phyloP scores from a whole-genome alignment of 2,888 invertebrate species.

The Spodoptera exigua region DNA sequence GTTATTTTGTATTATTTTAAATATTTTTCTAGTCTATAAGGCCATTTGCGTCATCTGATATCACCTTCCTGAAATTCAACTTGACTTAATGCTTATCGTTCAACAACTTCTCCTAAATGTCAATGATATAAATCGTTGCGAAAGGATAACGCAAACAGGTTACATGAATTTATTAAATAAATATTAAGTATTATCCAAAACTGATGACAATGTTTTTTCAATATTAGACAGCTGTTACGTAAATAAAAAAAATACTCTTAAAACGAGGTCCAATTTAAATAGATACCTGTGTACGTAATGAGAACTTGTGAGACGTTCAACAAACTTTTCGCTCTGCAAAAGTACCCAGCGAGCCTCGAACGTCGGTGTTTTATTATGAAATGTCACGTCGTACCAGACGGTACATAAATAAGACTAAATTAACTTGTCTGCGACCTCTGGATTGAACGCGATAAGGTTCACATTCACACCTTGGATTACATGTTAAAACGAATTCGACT shows the following conservation, averaged over 20 bases:
- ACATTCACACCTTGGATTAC: slow-evolving; percentile 74
- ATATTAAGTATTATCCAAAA: slow-evolving; percentile 1
- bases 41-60: not conserved
- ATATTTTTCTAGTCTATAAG: not conserved
- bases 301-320: slow-evolving; percentile 76
- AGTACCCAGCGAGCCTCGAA: slow-evolving; percentile 71
- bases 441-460: slow-evolving; percentile 73
- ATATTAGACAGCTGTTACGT: slow-evolving; percentile 32
- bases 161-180: slow-evolving; percentile 6
- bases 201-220: not conserved
- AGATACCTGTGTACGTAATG: slow-evolving; percentile 57
- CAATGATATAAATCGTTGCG: slow-evolving; percentile 2
- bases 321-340: slow-evolving; percentile 74
- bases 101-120: not conserved
- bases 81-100: no score
- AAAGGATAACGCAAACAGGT: not conserved
- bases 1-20: no score
- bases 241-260: slow-evolving; percentile 34
- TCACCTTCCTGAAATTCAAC: no score
- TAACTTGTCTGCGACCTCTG: slow-evolving; percentile 86
- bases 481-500: slow-evolving; percentile 44
- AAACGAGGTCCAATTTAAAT: slow-evolving; percentile 47
- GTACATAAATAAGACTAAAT: slow-evolving; percentile 87
- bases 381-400: slow-evolving; percentile 86
- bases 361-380: slow-evolving; percentile 83